These are phyloP conservation scores for Riptortus pedestris DNA, from an alignment of 1,140 invertebrate genomes.

Conservation along the genomic window DNA sequence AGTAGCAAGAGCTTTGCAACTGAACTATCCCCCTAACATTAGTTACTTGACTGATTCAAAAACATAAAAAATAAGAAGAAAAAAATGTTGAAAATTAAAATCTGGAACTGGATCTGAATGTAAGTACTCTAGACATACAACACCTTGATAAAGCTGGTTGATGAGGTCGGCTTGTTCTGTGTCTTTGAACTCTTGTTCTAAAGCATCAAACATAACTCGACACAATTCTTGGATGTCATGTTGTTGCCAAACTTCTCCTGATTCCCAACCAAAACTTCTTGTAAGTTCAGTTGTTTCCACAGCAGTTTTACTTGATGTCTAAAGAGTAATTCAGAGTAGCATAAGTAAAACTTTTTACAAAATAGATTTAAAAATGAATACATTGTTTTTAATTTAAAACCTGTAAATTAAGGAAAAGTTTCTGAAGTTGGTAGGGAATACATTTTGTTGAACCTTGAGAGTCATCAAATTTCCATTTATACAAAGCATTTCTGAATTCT, in stretches of 20 bases:
- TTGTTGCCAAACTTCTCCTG: conserved; percentile 82
- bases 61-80: too few relatives aligned
- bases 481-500: conserved; percentile 85
- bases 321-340: conserved; percentile 26
- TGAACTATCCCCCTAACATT: too few relatives aligned
- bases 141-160: conserved; percentile 60
- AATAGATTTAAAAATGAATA: conserved; percentile 1
- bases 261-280: conserved; percentile 84
- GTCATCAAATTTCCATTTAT: conserved; percentile 71
- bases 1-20: too few relatives aligned
- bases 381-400: conserved; percentile 36
- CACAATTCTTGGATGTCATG: conserved; percentile 88
- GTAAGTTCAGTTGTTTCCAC: conserved; percentile 83
- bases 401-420: conserved; percentile 78
- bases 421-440: conserved; percentile 81
- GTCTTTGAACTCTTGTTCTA: conserved; percentile 77
- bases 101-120: too few relatives aligned
- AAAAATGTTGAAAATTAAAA: too few relatives aligned
- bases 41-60: too few relatives aligned
- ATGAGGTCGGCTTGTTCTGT: conserved; percentile 76
- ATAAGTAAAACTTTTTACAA: not conserved
- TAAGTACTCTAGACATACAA: not conserved
- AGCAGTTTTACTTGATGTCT: conserved; percentile 61
- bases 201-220: conserved; percentile 83
- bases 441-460: conserved; percentile 53